Conservation (phyloP, 2,888 invertebrate genomes). For the Dicyrtoma fusca region DNA sequence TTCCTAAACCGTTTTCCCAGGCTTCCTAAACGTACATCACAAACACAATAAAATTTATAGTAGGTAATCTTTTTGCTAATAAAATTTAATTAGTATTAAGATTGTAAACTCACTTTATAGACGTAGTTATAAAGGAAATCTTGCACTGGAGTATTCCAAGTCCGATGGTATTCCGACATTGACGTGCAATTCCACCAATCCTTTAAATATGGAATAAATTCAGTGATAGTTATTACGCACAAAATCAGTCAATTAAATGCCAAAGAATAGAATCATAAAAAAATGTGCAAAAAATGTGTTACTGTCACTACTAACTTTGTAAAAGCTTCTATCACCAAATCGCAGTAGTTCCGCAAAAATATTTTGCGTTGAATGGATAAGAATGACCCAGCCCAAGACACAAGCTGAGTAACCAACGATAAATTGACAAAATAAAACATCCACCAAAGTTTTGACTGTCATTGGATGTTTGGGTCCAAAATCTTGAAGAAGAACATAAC, state of each 20-base stretch:
- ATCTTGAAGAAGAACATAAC: constrained; percentile 20
- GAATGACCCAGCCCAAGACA: constrained; percentile 78
- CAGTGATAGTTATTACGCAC: neutral
- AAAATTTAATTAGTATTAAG: neutral
- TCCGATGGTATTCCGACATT: constrained; percentile 80
- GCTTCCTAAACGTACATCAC: constrained; percentile 14
- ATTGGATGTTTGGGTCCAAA: constrained; percentile 27
- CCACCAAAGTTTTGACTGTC: constrained; percentile 13
- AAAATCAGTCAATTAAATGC: neutral
- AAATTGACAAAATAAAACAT: constrained; percentile 59
- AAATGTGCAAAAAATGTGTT: too few relatives aligned
- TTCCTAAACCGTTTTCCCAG: constrained; percentile 15
- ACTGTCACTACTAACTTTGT: constrained; percentile 70
- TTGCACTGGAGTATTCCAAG: constrained; percentile 93
- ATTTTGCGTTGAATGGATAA: constrained; percentile 89
- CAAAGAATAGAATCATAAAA: constrained; percentile 35
- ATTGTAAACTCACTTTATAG: constrained; percentile 32
- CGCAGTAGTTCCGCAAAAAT: constrained; percentile 83
- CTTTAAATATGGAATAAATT: too few relatives aligned
- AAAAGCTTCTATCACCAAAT: constrained; percentile 83
- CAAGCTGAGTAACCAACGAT: constrained; percentile 71
- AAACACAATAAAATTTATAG: neutral
- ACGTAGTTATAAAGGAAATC: constrained; percentile 90
- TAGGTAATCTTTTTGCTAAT: neutral
- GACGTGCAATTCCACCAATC: constrained; percentile 92